phyloP scores from a whole-genome alignment of 2,113 vertebrate species.

The Rhineura floridana region DNA sequence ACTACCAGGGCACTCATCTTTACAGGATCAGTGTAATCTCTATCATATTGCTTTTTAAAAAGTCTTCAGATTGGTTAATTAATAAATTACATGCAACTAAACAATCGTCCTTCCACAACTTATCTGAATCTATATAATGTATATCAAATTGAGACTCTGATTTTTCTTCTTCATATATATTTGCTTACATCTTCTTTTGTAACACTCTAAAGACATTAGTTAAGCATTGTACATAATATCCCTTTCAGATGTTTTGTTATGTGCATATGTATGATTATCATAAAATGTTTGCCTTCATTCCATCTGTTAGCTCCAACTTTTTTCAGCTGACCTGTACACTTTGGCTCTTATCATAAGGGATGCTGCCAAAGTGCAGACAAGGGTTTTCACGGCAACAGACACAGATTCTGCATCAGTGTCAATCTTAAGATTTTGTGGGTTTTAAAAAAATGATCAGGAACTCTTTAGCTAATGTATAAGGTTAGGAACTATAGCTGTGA shows the following conservation, averaged over 20 bases:
- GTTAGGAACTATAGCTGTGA: neutral
- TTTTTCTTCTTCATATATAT: slow-evolving; percentile 43
- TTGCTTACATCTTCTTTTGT: slow-evolving; percentile 43
- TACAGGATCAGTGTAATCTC: too few relatives aligned
- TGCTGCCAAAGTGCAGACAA: slow-evolving; percentile 8
- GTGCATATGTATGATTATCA: slow-evolving; percentile 44
- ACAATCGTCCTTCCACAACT: slow-evolving; percentile 24
- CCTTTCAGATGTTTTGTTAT: slow-evolving; percentile 54
- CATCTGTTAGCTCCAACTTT: slow-evolving; percentile 55
- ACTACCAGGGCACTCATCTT: too few relatives aligned
- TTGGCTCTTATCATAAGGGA: slow-evolving; percentile 38
- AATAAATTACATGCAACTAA: too few relatives aligned
- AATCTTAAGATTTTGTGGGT: slow-evolving; percentile 40
- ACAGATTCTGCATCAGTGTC: slow-evolving; percentile 18
- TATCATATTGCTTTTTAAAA: too few relatives aligned
- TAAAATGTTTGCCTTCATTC: slow-evolving; percentile 57
- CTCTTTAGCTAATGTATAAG: neutral
- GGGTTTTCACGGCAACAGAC: slow-evolving; percentile 39
- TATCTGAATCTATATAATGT: neutral
- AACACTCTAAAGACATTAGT: slow-evolving; percentile 44
- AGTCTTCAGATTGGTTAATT: too few relatives aligned
- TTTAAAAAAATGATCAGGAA: neutral
- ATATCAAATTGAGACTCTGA: slow-evolving; percentile 37
- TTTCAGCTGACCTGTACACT: slow-evolving; percentile 40
- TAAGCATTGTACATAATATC: slow-evolving; percentile 46